Base-by-base conservation (phyloP, 2,888 invertebrate genomes). In the Abrostola triplasia region DNA sequence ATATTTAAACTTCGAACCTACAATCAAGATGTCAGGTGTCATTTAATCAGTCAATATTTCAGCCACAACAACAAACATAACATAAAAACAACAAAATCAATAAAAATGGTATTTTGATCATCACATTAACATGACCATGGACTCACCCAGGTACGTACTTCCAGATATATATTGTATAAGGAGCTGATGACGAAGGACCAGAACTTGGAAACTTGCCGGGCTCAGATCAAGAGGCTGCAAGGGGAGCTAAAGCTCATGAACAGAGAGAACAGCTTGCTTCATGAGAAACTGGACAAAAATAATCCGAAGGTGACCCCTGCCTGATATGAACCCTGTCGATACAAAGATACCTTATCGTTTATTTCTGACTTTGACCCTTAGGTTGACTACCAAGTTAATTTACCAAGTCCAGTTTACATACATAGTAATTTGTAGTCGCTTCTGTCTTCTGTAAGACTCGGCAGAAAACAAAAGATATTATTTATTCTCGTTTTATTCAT, bases 181-280 rank as follows among this genome's bases (percentile, higher is more conserved):
- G 96, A 96, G 78, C 82, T 96, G 66, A 92, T 96, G 86, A 95
- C 95, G 44, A 96, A 96, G 77, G 96, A 96, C 76, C 95, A 95
- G 75, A 95, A 95, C 12, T 89, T 96, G 71, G 96, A 96, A 80
- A 95, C 93, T 7, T 94, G 96, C 47, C 95, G 96, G 61, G 94
- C 95, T 55, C 96, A 96, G 86, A 90, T 96, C 70, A 95, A 95
- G 77, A 91, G 95, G 50, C 90, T 96, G 54, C 96, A 96, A 77
- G 95, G 95, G 51, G 96, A 96, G 85, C 90, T 97, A 88, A 95
- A 96, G 84, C 88, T 96, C 81, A 93, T 96, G 78, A 93, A 94
- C 64, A 95, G 95, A 76, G 96, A 96, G 80, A 96, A 96, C 83
- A 84, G 87, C 24, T 82, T 95, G 56, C 90, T 96, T 50, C 95